These are phyloP conservation scores for Lophochroa leadbeateri DNA, from an alignment of 2,113 vertebrate species.

Conservation along the genomic window DNA sequence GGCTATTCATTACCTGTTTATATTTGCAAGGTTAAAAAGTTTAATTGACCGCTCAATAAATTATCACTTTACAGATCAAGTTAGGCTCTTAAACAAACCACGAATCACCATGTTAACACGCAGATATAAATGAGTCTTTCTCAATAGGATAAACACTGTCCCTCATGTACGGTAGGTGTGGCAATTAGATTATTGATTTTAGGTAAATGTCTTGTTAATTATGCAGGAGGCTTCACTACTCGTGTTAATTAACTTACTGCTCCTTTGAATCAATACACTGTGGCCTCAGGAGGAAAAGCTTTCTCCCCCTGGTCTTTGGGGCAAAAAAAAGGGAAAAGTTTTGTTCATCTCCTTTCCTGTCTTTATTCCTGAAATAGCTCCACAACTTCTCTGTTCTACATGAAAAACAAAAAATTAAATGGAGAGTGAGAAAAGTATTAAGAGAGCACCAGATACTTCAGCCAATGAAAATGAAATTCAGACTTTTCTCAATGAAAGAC, in stretches of 20 bases:
- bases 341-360: not conserved
- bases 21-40: conserved; percentile 71
- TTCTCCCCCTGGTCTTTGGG: conserved; percentile 13
- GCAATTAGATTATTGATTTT: conserved; percentile 89
- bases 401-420: not conserved
- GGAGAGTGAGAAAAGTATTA: not conserved
- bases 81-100: conserved; percentile 76
- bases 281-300: conserved; percentile 67
- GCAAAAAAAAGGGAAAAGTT: not conserved
- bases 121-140: conserved; percentile 78
- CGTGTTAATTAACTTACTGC: conserved; percentile 83
- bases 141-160: conserved; percentile 75
- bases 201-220: conserved; percentile 86
- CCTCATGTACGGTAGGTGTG: conserved; percentile 78
- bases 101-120: conserved; percentile 78
- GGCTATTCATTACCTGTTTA: conserved; percentile 66
- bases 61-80: conserved; percentile 82
- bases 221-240: conserved; percentile 81
- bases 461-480: not conserved
- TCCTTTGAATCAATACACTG: conserved; percentile 80
- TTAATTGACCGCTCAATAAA: conserved; percentile 83
- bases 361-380: not conserved
- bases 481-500: not conserved
- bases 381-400: not conserved
- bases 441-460: not conserved